phyloP scores from a whole-genome alignment of 2,113 vertebrate genomes.

The Steatornis caripensis region DNA sequence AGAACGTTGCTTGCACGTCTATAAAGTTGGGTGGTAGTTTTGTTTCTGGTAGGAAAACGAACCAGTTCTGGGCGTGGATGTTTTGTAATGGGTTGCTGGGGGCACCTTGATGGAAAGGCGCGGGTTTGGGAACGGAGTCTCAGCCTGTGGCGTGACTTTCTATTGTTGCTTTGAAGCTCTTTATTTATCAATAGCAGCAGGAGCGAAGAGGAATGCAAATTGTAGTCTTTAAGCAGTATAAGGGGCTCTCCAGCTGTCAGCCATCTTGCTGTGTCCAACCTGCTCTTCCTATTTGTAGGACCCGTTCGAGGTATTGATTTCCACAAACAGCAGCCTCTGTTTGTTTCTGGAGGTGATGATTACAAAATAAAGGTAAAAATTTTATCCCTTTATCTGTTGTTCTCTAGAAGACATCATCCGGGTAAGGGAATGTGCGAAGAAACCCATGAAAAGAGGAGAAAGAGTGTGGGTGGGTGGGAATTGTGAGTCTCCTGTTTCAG shows the following conservation, averaged over 20 bases:
- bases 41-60: accelerated
- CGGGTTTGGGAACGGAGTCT: accelerated
- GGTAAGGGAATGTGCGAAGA: not conserved
- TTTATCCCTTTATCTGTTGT: too few species aligned
- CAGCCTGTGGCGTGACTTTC: accelerated
- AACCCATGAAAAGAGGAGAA: not conserved
- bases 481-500: not conserved
- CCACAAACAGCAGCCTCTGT: conserved; percentile 96
- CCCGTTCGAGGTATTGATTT: conserved; percentile 96
- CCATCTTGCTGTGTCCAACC: not conserved
- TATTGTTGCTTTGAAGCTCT: not conserved
- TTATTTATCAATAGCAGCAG: accelerated
- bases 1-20: accelerated
- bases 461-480: not conserved
- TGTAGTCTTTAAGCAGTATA: accelerated
- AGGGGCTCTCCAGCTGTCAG: not conserved
- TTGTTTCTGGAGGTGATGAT: conserved; percentile 95
- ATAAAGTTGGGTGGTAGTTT: accelerated
- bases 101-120: not conserved
- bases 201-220: accelerated
- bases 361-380: conserved; percentile 93
- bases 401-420: too few species aligned
- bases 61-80: accelerated
- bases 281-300: conserved; percentile 55
- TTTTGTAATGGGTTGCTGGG: not conserved